Evolutionary conservation across 1,140 invertebrate species (phyloP).

Genomic region (Daktulosphaira vitifoliae): DNA sequence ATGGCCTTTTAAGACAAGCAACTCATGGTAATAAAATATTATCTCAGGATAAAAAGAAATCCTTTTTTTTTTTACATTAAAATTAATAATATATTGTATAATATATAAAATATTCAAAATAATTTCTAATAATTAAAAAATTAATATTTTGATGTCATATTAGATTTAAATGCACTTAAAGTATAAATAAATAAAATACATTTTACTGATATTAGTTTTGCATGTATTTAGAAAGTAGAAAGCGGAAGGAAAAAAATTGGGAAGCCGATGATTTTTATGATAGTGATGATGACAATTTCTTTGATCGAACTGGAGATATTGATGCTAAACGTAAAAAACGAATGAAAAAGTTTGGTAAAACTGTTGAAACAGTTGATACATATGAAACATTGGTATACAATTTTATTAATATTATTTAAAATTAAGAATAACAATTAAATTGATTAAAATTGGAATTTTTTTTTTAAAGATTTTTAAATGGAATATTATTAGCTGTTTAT

Average conservation of each 20-base stretch:
- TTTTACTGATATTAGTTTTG: constrained; percentile 31
- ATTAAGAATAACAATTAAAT: not conserved
- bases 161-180: not conserved
- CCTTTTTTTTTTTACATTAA: not conserved
- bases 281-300: constrained; percentile 93
- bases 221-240: constrained; percentile 51
- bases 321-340: constrained; percentile 75
- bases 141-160: too few species aligned
- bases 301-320: constrained; percentile 87
- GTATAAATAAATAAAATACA: constrained; percentile 11
- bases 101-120: not conserved
- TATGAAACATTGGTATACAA: constrained; percentile 60
- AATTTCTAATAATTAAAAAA: not conserved
- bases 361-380: constrained; percentile 56
- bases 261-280: constrained; percentile 88
- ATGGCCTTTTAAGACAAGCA: constrained; percentile 35
- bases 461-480: too few species aligned
- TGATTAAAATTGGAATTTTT: not conserved
- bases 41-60: not conserved
- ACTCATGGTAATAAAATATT: constrained; percentile 34
- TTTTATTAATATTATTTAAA: not conserved
- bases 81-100: not conserved
- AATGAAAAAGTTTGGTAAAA: constrained; percentile 59
- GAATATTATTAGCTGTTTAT: too few species aligned
- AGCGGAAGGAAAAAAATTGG: constrained; percentile 66